Evolutionary conservation across 2,113 vertebrate species (phyloP).

Genomic region (Mugil cephalus): DNA sequence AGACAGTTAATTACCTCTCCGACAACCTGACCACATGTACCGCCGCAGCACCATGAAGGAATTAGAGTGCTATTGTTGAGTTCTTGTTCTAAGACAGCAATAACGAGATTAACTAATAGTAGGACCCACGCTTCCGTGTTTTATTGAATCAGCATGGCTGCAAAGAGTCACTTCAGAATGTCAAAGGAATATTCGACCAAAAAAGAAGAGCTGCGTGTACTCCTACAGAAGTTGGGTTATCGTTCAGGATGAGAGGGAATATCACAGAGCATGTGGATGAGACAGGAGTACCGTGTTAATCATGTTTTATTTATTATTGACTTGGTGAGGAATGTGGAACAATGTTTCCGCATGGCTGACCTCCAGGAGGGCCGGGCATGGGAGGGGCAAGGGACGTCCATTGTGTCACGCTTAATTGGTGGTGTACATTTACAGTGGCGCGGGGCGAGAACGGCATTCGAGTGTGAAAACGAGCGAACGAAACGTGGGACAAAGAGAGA

Average conservation of each 20-base stretch:
- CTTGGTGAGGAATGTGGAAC: constrained; percentile 83
- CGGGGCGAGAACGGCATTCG: constrained; percentile 37
- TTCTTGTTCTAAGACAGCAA: constrained; percentile 4
- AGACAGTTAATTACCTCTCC: constrained; percentile 65
- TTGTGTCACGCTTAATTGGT: constrained; percentile 79
- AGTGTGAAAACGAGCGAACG: constrained; percentile 50
- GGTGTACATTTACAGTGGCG: constrained; percentile 65
- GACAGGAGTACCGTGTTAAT: constrained; percentile 53
- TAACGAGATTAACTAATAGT: background rate
- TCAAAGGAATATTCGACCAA: background rate
- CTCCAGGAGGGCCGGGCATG: constrained; percentile 68
- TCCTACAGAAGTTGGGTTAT: constrained; percentile 25
- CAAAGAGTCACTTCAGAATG: constrained; percentile 5
- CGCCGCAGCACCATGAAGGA: constrained; percentile 30
- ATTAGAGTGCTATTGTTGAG: constrained; percentile 1
- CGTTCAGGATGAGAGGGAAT: constrained; percentile 33
- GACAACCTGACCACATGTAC: constrained; percentile 39
- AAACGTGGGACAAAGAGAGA: constrained; percentile 30
- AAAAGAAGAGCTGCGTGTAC: background rate
- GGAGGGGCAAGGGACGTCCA: constrained; percentile 64
- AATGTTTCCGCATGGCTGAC: constrained; percentile 84
- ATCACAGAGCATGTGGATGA: constrained; percentile 29
- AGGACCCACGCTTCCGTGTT: background rate
- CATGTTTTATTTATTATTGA: constrained; percentile 85
- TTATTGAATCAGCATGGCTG: constrained; percentile 16